Percentiles rank a stretch among this genome's conserved stretches.
phyloP scores from a whole-genome alignment of 2,113 vertebrate species.

The Salvelinus sp. region DNA sequence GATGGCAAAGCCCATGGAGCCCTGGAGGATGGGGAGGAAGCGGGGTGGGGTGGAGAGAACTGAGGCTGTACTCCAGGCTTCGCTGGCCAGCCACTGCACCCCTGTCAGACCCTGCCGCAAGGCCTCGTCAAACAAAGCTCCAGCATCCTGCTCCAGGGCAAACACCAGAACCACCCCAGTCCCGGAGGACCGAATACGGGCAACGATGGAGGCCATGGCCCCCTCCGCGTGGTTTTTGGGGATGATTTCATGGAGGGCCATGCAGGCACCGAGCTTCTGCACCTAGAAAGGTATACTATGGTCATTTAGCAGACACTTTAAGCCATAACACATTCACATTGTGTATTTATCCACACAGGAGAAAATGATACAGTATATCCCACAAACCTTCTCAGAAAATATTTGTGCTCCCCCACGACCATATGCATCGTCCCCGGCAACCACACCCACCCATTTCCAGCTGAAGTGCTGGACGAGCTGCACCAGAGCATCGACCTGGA shows the following conservation, averaged over 20 bases:
- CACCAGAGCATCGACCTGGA: slow-evolving; percentile 72
- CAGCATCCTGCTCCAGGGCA: slow-evolving; percentile 77
- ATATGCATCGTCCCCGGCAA: slow-evolving; percentile 77
- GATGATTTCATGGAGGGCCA: slow-evolving; percentile 74
- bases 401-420: slow-evolving; percentile 75
- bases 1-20: slow-evolving; percentile 78
- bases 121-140: slow-evolving; percentile 68
- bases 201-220: slow-evolving; percentile 65
- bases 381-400: slow-evolving; percentile 65
- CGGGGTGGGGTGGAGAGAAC: slow-evolving; percentile 67
- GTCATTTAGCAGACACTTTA: no score
- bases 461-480: slow-evolving; percentile 77
- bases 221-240: slow-evolving; percentile 68
- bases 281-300: slow-evolving; percentile 38
- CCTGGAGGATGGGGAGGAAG: slow-evolving; percentile 69
- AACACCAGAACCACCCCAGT: slow-evolving; percentile 74
- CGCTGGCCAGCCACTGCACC: slow-evolving; percentile 79
- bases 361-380: no score
- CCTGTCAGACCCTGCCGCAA: slow-evolving; percentile 69
- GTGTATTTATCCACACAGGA: no score
- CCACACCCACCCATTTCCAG: slow-evolving; percentile 79
- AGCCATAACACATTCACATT: no score
- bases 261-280: slow-evolving; percentile 63
- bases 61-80: slow-evolving; percentile 79
- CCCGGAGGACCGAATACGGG: slow-evolving; percentile 67